These are phyloP conservation scores for Pangasius mekongensis DNA, from an alignment of 2,797 vertebrate genomes.

Conservation along the genomic window DNA sequence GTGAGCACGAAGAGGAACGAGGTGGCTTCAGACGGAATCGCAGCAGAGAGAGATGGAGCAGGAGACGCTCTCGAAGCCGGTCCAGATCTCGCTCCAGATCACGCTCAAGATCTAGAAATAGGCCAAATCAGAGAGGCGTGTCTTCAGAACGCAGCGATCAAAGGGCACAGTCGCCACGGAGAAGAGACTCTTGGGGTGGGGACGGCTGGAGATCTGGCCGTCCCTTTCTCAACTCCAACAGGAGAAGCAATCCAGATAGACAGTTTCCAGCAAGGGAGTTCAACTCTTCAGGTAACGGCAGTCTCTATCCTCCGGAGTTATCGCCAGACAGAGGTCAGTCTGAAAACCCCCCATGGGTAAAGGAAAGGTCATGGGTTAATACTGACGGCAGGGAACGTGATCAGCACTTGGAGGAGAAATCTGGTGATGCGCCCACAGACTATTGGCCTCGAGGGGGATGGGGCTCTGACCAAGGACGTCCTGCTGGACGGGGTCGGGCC, in stretches of 20 bases:
- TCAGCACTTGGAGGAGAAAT: slow-evolving; percentile 75
- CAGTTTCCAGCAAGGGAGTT: slow-evolving; percentile 75
- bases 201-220: slow-evolving; percentile 83
- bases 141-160: slow-evolving; percentile 76
- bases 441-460: slow-evolving; percentile 78
- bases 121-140: slow-evolving; percentile 75
- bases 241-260: slow-evolving; percentile 77
- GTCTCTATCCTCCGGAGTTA: slow-evolving; percentile 62
- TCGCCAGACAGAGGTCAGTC: slow-evolving; percentile 78
- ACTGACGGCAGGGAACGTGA: slow-evolving; percentile 75
- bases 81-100: slow-evolving; percentile 79
- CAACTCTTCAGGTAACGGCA: slow-evolving; percentile 72
- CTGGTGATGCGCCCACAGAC: slow-evolving; percentile 77
- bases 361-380: slow-evolving; percentile 81
- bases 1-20: slow-evolving; percentile 74
- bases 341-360: slow-evolving; percentile 90
- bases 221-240: slow-evolving; percentile 75
- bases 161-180: slow-evolving; percentile 81
- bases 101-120: slow-evolving; percentile 77
- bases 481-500: slow-evolving; percentile 75
- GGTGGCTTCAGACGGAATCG: slow-evolving; percentile 68
- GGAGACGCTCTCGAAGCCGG: slow-evolving; percentile 81
- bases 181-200: slow-evolving; percentile 80
- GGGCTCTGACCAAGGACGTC: slow-evolving; percentile 78
- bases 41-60: slow-evolving; percentile 77